Evolutionary conservation across 1,140 invertebrate genomes (phyloP).

Genomic region (Lerema accius): DNA sequence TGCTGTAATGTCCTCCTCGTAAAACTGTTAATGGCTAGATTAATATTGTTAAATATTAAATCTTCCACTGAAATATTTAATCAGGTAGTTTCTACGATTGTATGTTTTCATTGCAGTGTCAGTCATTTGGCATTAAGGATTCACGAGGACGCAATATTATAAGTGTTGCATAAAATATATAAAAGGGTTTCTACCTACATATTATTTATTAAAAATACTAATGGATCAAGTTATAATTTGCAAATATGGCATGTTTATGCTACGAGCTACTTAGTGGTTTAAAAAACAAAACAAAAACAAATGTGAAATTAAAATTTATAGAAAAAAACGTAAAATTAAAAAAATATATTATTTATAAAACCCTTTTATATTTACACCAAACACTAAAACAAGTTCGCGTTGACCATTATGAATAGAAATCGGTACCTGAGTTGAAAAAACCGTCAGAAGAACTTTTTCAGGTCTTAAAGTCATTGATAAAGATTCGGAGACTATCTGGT

Average conservation of each 20-base stretch:
- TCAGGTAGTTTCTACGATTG: conserved; percentile 12
- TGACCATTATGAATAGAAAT: conserved; percentile 39
- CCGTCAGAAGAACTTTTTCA: conserved; percentile 27
- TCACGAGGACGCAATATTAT: conserved; percentile 75
- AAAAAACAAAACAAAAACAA: too few species aligned
- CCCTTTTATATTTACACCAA: conserved; percentile 15
- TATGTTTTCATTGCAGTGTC: conserved; percentile 7
- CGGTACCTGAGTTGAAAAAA: conserved; percentile 47
- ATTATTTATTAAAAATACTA: too few species aligned
- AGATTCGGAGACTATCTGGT: conserved; percentile 55
- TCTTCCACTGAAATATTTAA: conserved; percentile 3
- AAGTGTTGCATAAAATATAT: conserved; percentile 26
- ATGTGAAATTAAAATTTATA: too few species aligned
- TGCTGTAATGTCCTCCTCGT: conserved; percentile 53
- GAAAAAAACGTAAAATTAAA: too few species aligned
- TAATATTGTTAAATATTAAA: not conserved
- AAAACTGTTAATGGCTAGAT: conserved; percentile 51
- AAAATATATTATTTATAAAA: not conserved
- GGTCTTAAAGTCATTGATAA: conserved; percentile 36
- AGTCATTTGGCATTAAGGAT: too few species aligned
- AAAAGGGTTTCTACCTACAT: conserved; percentile 5
- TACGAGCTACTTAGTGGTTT: too few species aligned
- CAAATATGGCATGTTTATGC: too few species aligned
- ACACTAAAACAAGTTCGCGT: conserved; percentile 41
- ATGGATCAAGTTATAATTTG: too few species aligned